Base-by-base conservation (phyloP, 2,888 invertebrate genomes). In the Augiades crinisus region DNA sequence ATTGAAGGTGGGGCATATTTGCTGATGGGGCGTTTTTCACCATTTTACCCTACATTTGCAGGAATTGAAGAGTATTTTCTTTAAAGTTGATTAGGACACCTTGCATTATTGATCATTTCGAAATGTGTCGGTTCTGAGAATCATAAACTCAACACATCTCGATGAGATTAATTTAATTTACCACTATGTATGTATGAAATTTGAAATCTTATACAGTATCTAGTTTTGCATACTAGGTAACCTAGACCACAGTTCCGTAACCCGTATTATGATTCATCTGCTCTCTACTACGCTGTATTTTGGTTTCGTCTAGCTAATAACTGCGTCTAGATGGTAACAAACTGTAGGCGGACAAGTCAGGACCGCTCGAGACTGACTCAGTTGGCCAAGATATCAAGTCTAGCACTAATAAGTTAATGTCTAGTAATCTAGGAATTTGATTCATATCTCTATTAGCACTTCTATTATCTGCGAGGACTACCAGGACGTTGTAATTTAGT, bases 371-470 rank as follows among this genome's bases (percentile, higher is more conserved):
- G 5, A 27, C 40, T 50, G 41, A 50, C 33, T 50, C 49, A 49
- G 33, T 33, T 31, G 38, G 31, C 19, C n/a, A 30, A 47, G 38
- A 34, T 34, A 34, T 17, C 33, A 45, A 22, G 36, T 17, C 46
- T 34, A 8, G 12, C 27, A 12, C 22, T 36, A 50, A 43, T 41
- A 38, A 40, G 21, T 31, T 40, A 50, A 34, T 36, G 50, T 43
- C 38, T 38, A 24, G 24, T 41, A 16, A 43, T 50, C 36, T 36
- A 50, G 36, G 30, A 36, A 43, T 50, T 50, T 34, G 50, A 50
- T 50, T 34, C 36, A 43, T 43, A 43, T 50, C 50, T 50, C 17
- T 4, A 50, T 43, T 43, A 43, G 41, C 50, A 43, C 50, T 36
- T 36, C 21, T 36, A 36, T 43, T 50, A 43, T 43, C 27, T 43